Evolutionary conservation across 2,113 vertebrate species (phyloP).

Genomic region (Entelurus aequoreus): DNA sequence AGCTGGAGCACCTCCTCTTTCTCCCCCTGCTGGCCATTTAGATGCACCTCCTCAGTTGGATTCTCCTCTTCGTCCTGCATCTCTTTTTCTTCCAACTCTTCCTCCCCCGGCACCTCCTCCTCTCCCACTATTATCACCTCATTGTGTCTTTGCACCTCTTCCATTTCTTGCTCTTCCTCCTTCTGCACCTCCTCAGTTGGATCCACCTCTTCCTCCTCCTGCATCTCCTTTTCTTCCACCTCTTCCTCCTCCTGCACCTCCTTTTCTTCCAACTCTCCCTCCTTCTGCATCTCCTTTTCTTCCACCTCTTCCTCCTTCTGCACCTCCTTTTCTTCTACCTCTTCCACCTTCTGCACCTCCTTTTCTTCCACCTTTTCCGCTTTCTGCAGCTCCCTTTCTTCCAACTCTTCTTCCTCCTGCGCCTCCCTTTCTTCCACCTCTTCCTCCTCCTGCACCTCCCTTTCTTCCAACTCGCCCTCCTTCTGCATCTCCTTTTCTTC

Average conservation of each 20-base stretch:
- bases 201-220: constrained; percentile 13
- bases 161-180: constrained; percentile 6
- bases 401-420: not conserved
- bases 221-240: not conserved
- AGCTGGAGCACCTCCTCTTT: not conserved
- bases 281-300: too few species aligned
- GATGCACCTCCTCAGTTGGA: constrained; percentile 5
- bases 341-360: not conserved
- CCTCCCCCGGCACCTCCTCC: not conserved
- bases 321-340: too few species aligned
- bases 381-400: not conserved
- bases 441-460: not conserved
- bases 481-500: not conserved
- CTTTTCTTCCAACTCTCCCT: too few species aligned
- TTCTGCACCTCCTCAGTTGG: constrained; percentile 4
- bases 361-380: not conserved
- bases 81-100: not conserved
- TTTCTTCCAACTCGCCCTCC: not conserved
- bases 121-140: not conserved
- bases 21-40: constrained; percentile 1
- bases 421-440: not conserved
- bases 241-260: not conserved
- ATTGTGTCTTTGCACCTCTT: constrained; percentile 4
- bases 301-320: too few species aligned
- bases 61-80: not conserved